phyloP scores from a whole-genome alignment of 2,113 vertebrate genomes.

The Passer domesticus region DNA sequence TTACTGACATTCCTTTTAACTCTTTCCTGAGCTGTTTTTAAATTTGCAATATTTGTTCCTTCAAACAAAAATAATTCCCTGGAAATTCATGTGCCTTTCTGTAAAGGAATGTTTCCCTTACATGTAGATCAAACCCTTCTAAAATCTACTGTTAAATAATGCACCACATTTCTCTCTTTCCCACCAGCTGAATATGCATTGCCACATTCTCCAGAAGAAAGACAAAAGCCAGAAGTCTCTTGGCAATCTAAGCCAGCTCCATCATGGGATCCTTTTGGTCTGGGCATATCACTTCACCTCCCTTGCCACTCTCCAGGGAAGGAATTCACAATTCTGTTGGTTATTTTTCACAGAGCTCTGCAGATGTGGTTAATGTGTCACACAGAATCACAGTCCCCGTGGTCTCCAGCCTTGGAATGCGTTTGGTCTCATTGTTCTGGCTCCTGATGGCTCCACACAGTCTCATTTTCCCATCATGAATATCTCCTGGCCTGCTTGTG shows the following conservation, averaged over 20 bases:
- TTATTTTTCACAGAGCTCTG: neutral
- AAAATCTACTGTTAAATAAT: neutral
- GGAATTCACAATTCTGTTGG: neutral
- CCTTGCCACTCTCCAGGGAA: neutral
- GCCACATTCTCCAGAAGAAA: neutral
- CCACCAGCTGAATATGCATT: neutral
- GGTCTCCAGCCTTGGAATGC: neutral
- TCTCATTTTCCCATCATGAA: neutral
- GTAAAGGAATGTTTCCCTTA: neutral
- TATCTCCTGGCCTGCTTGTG: neutral
- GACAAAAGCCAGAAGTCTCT: neutral
- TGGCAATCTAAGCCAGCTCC: neutral
- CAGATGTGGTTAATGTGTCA: neutral
- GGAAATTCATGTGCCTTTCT: neutral
- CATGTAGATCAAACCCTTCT: neutral
- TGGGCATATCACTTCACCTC: neutral
- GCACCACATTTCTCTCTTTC: neutral
- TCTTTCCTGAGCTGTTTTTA: neutral
- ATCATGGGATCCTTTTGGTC: neutral
- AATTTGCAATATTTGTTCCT: neutral
- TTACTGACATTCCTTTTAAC: neutral
- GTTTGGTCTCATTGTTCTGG: neutral
- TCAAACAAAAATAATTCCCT: neutral
- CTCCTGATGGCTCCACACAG: neutral
- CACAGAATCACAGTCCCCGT: neutral